phyloP scores from a whole-genome alignment of 2,113 vertebrate genomes.

The Paramisgurnus dabryanus region DNA sequence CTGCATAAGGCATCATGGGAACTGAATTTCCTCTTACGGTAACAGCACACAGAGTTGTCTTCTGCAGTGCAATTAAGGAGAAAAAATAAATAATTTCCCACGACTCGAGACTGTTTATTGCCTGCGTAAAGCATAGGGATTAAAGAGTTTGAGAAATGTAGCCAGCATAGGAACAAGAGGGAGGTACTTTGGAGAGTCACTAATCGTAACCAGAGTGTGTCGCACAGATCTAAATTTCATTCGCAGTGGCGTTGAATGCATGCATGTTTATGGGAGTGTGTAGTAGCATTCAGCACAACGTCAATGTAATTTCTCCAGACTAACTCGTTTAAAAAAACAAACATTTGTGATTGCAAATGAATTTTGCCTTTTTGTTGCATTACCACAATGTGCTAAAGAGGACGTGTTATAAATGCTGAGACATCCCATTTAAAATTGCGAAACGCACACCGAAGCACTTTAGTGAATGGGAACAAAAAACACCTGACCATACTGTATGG shows the following conservation, averaged over 20 bases:
- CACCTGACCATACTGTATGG: background rate
- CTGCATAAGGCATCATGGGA: slow-evolving; percentile 33
- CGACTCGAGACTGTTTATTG: slow-evolving; percentile 34
- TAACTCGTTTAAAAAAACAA: slow-evolving; percentile 56
- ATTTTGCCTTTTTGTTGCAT: background rate
- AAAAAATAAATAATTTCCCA: slow-evolving; percentile 47
- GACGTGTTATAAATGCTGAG: slow-evolving; percentile 44
- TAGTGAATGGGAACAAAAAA: slow-evolving; percentile 36
- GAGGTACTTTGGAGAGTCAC: slow-evolving; percentile 62
- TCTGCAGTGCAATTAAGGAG: slow-evolving; percentile 67
- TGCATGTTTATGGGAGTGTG: slow-evolving; percentile 24
- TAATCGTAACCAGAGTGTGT: slow-evolving; percentile 57
- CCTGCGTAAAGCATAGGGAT: slow-evolving; percentile 26
- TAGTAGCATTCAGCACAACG: slow-evolving; percentile 63
- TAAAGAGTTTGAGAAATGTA: slow-evolving; percentile 48
- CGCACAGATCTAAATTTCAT: slow-evolving; percentile 57
- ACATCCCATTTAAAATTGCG: slow-evolving; percentile 22
- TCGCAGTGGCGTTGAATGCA: slow-evolving; percentile 19
- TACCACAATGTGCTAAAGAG: background rate
- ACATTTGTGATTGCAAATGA: slow-evolving; percentile 58
- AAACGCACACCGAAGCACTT: slow-evolving; percentile 53
- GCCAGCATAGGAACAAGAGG: slow-evolving; percentile 53
- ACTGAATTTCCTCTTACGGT: slow-evolving; percentile 31
- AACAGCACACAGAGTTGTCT: slow-evolving; percentile 91
- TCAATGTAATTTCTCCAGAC: slow-evolving; percentile 60